Base-by-base conservation (phyloP, 2,113 vertebrate genomes). In the Nibea albiflora region DNA sequence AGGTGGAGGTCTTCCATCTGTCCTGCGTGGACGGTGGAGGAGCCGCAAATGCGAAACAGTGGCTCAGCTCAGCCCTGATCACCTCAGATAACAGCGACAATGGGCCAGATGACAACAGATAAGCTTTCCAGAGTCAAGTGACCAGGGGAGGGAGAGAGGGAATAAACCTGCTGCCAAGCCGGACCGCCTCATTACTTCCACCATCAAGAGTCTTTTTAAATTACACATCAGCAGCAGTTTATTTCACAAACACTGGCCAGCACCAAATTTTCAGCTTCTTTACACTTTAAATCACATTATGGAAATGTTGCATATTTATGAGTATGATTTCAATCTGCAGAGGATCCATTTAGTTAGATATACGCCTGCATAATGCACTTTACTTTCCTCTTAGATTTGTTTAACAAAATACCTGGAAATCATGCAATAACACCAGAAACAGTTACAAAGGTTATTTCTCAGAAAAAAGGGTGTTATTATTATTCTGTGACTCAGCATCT, bases 91-190 rank as follows among this genome's bases (percentile, higher is more conserved):
- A 94, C 83, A 50, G 70, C 68, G 72, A 94, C 91, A 92, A 90
- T 92, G 53, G 88, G 44, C 84, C 93, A 94, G 92, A 94, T 94
- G 92, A 94, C 81, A 76, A 63, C 70, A 87, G 92, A 93, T 91
- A 94, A 91, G 88, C 64, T 86, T 84, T 81, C 67, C 47, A 82
- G 80, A 86, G 88, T 85, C 47, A 39, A 85, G 80, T 82, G 76
- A 80, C 87, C 71, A 31, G 60, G 78, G 70, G 65, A 80, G 64
- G 39, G 60, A 39, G 54, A 39, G 53, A 50, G 69, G 70, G 70
- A 70, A 66, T 69, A 78, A 84, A 89, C 83, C 90, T 87, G 75
- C 89, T 89, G 81, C 81, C 68, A 22, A 2, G 42, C 9, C 76
- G 49, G 24, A 75, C 65, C 54, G n/a, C 66, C 61, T 87, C 83